These are phyloP conservation scores for Ecliptopera silaceata DNA, from an alignment of 2,888 invertebrate species.

Conservation along the genomic window DNA sequence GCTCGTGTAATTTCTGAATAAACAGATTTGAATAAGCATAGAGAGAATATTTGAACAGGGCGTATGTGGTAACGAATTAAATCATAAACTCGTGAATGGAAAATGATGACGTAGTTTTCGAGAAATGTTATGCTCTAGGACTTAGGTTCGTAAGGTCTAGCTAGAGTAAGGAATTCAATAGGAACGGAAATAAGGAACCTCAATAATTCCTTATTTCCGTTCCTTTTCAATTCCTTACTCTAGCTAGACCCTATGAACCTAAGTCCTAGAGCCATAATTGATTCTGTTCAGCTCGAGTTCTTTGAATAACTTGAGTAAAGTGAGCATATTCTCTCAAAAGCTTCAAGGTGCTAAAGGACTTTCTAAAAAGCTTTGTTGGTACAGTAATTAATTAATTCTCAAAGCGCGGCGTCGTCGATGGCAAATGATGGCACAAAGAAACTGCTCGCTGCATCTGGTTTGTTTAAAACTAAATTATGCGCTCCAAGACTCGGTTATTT, in stretches of 20 bases:
- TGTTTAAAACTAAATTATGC: conserved; percentile 39
- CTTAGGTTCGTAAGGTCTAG: no score
- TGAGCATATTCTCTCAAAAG: conserved; percentile 6
- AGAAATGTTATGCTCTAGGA: no score
- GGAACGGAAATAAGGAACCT: no score
- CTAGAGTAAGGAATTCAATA: no score
- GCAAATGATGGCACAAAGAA: conserved; percentile 37
- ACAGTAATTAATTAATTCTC: conserved; percentile 40
- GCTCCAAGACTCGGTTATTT: conserved; percentile 28
- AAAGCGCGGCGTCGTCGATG: conserved; percentile 33
- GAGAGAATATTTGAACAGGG: conserved; percentile 21
- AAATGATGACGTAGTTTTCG: background rate
- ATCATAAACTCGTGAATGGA: background rate
- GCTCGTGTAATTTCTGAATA: conserved; percentile 40
- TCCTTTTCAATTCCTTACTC: no score
- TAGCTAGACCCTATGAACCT: no score
- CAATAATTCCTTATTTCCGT: no score
- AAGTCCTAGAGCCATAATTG: no score
- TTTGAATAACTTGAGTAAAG: background rate
- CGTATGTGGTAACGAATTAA: conserved; percentile 1
- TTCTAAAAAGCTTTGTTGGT: conserved; percentile 23
- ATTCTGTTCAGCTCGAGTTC: no score
- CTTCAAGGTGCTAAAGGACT: conserved; percentile 12
- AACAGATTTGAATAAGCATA: conserved; percentile 36
- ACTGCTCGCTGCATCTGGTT: conserved; percentile 35